Base-by-base conservation (phyloP, 37 sponge, comb jelly and placozoan species). In the Lycopodina hypogea region DNA sequence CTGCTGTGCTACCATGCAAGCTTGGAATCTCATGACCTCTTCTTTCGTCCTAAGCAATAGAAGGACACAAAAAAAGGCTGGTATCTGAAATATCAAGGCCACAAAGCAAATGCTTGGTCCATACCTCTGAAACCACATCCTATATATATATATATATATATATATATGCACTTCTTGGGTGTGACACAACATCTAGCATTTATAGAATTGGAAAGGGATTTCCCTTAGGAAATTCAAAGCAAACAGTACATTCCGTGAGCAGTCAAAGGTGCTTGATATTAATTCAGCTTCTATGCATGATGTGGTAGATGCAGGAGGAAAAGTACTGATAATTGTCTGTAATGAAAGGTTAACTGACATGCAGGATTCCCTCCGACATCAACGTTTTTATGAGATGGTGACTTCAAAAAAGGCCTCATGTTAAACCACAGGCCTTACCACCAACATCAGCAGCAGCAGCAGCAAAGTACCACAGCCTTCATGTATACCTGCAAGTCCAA, bases 401-500 rank as follows among this genome's bases (percentile, higher is more conserved):
- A 38, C 82, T 59, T 52, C 73, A 35, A 81, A 71, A 17, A 17
- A 55, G 40, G 2, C 55, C 63, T 11, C 63, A 72, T 52, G 63
- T 81, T 57, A 29, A 81, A 1, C 72, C 81, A 71, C 71, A 80
- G 40, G 28, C 38, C 52, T 48, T 79, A 26, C 80, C 80, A 66
- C 80, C 80, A 40, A 79, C 68, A 29, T 79, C 80, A 68, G 66
- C 70, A 38, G n/a, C n/a, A n/a, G n/a, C n/a, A n/a, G 70, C 80
- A 68, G 69, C 80, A 62, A 64, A 78, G 39, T 64, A 78, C n/a
- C n/a, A n/a, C n/a, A n/a, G n/a, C n/a, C n/a, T n/a, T n/a, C 52
- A 37, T 42, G 80, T 79, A 6, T 79, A 68, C 68, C 30, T 68
- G 6, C 69, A 79, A 11, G 51, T 68, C 17, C 64, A 60, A 60